These are phyloP conservation scores for Rhincodon typus DNA, from an alignment of 2,797 vertebrate species.

Conservation along the genomic window DNA sequence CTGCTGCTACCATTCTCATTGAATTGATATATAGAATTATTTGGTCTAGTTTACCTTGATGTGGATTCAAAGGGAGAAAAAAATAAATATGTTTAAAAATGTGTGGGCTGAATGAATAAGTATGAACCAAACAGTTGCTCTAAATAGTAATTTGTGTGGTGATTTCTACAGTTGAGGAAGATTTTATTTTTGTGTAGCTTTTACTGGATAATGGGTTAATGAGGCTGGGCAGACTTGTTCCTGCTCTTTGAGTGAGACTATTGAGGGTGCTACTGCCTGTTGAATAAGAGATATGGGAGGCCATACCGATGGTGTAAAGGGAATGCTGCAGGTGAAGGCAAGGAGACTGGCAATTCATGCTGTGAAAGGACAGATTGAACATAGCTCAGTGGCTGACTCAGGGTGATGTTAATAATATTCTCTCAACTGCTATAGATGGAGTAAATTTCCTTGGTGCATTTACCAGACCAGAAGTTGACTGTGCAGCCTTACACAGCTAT, in stretches of 20 bases:
- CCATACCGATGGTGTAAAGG: not conserved
- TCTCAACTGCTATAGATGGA: not conserved
- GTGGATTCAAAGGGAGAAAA: not conserved
- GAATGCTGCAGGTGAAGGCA: too few relatives aligned
- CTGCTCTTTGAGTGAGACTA: not conserved
- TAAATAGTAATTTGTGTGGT: not conserved
- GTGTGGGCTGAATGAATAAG: not conserved
- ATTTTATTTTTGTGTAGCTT: not conserved
- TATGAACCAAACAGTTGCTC: not conserved
- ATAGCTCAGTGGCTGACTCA: not conserved
- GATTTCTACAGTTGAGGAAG: not conserved
- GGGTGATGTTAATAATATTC: not conserved
- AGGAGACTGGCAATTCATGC: not conserved
- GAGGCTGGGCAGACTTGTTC: not conserved
- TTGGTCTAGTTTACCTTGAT: not conserved
- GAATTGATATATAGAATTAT: not conserved
- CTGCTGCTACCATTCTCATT: not conserved
- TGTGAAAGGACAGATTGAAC: not conserved
- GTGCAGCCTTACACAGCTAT: too few relatives aligned
- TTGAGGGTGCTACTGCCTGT: not conserved
- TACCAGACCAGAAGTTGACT: too few relatives aligned
- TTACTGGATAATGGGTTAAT: not conserved
- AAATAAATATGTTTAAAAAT: not conserved
- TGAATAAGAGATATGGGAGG: too few relatives aligned
- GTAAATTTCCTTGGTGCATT: not conserved